Base-by-base conservation (phyloP, 2,888 invertebrate species). In the Perithous albicinctus region DNA sequence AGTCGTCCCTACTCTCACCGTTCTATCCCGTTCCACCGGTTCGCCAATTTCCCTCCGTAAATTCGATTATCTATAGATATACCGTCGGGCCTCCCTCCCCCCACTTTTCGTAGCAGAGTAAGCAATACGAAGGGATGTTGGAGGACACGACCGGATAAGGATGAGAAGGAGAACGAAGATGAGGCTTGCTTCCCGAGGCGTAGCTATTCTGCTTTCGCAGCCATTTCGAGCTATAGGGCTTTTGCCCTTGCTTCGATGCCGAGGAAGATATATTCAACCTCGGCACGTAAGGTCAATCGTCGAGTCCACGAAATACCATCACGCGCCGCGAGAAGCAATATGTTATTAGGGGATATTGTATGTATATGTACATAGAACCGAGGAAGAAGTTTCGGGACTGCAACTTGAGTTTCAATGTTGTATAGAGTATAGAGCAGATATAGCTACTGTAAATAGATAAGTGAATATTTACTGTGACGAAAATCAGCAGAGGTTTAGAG, bases 11-110 rank as follows among this genome's bases (percentile, higher is more conserved):
- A 51, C 67, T 26, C n/a, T n/a, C n/a, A n/a, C 54, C 43, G 41
- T 61, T 38, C 66, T 70, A 20, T 80, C 48, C 56, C 67, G 35
- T 67, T 43, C 51, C 48, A 41, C 63, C 51, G 70, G 70, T 73
- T 86, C 88, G 80, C 88, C 89, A 88, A 90, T 90, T 91, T 91
- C 89, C 90, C 88, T 89, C 83, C 85, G 88, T 87, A 88, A 90
- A 91, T 91, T 90, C 89, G 91, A 91, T 91, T 91, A 91, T 89
- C 86, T 85, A 83, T 84, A 84, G 82, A 73, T 85, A 85, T 85
- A 86, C 73, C 73, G 67, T 67, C 38, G 73, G 26, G 56, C n/a
- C n/a, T n/a, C n/a, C n/a, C n/a, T n/a, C n/a, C n/a, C n/a, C n/a
- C 46, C 70, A 54, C 70, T 78, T 77, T 76, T 77, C 73, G 51